These are phyloP conservation scores for Thaleichthys pacificus DNA, from an alignment of 2,797 vertebrate species.

Conservation along the genomic window DNA sequence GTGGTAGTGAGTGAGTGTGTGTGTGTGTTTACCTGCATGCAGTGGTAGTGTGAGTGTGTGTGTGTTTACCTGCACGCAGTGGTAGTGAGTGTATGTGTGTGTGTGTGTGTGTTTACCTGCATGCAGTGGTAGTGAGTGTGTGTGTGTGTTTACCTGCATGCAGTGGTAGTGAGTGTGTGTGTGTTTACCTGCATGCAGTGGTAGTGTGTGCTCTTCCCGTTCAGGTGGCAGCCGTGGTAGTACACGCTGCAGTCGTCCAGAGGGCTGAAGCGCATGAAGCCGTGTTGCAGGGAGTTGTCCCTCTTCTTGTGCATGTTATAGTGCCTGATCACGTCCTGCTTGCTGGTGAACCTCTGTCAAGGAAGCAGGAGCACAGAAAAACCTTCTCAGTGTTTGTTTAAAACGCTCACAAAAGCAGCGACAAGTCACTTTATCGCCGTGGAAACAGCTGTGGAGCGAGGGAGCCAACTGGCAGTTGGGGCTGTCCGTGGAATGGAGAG, in stretches of 20 bases:
- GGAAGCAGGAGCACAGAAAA: slow-evolving; percentile 14
- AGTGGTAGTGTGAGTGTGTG: not conserved
- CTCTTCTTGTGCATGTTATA: slow-evolving; percentile 99
- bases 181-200: slow-evolving; percentile 98
- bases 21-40: slow-evolving; percentile 4
- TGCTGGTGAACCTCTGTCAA: slow-evolving; percentile 98
- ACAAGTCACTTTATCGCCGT: slow-evolving; percentile 76
- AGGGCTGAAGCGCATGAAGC: slow-evolving; percentile 99
- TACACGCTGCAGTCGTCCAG: slow-evolving; percentile 99
- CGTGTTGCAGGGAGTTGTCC: slow-evolving; percentile 98
- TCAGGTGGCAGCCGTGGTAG: slow-evolving; percentile 98
- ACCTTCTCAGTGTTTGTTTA: slow-evolving; percentile 71
- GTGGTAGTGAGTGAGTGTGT: not conserved
- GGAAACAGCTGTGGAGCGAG: slow-evolving; percentile 75
- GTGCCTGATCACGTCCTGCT: slow-evolving; percentile 99
- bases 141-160: slow-evolving; percentile 24
- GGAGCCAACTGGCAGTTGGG: slow-evolving; percentile 70
- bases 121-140: slow-evolving; percentile 7
- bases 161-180: slow-evolving; percentile 6
- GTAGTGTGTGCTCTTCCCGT: slow-evolving; percentile 99
- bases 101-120: slow-evolving; percentile 9
- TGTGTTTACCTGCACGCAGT: slow-evolving; percentile 5
- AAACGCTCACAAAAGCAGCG: slow-evolving; percentile 72
- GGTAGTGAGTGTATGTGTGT: not conserved
- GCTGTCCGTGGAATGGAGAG: slow-evolving; percentile 49